Conservation (phyloP, 2,797 vertebrate species). For the Diceros bicornis region DNA sequence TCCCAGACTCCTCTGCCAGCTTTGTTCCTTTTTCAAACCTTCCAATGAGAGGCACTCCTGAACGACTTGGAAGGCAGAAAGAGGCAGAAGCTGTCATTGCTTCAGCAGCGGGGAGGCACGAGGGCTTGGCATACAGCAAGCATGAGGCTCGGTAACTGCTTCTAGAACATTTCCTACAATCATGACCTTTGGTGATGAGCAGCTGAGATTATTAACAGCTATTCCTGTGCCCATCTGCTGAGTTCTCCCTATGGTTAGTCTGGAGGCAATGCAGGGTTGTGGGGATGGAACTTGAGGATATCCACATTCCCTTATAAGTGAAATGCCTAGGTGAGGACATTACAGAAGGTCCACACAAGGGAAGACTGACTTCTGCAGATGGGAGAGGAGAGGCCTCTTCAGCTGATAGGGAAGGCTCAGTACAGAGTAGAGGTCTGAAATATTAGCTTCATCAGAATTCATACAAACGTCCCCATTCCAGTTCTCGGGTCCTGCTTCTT, state of each 20-base stretch:
- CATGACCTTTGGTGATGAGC: neutral
- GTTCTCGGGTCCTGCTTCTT: neutral
- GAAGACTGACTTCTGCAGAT: neutral
- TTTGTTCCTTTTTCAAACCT: neutral
- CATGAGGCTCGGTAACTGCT: neutral
- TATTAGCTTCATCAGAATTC: neutral
- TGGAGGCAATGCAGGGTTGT: neutral
- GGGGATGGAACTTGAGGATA: neutral
- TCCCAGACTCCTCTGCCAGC: neutral
- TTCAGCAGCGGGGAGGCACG: rapidly evolving
- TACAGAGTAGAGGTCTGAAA: neutral
- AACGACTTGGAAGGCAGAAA: neutral
- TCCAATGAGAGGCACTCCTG: neutral
- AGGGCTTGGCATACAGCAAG: neutral
- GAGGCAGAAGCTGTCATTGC: neutral
- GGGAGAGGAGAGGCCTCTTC: neutral
- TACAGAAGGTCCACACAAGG: rapidly evolving
- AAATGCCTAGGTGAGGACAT: neutral
- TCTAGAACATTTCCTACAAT: neutral
- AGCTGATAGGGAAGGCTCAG: neutral
- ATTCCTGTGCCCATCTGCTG: neutral
- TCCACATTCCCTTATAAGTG: neutral
- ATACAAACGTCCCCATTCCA: neutral
- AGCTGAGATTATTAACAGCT: neutral
- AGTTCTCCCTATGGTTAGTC: neutral